Evolutionary conservation across 2,113 vertebrate genomes (phyloP).

Genomic region (Tringa solitaria): DNA sequence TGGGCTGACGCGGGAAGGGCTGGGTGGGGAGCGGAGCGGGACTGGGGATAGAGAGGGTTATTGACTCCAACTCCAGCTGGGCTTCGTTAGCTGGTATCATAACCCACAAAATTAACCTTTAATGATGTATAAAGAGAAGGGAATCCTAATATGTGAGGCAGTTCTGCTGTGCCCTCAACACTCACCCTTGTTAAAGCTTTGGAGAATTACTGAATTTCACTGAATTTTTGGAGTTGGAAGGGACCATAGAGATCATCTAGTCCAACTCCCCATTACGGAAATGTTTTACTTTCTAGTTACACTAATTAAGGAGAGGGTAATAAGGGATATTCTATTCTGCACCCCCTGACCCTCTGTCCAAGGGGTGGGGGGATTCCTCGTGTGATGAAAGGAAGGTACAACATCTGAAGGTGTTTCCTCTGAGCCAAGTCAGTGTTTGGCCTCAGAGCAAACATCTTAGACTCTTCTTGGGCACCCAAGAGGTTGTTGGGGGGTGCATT

Average conservation of each 20-base stretch:
- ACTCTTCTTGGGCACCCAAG: accelerated
- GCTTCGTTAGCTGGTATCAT: neutral
- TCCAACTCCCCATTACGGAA: too few species aligned
- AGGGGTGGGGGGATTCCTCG: neutral
- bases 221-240: too few species aligned
- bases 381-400: neutral
- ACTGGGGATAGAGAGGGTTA: neutral
- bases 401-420: neutral
- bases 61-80: neutral
- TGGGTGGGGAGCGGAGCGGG: neutral
- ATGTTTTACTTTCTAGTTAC: accelerated
- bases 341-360: accelerated
- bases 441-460: neutral
- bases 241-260: too few species aligned
- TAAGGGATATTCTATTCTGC: neutral
- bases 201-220: too few species aligned
- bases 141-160: neutral
- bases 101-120: neutral
- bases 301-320: neutral
- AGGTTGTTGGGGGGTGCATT: neutral
- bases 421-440: neutral
- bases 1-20: neutral
- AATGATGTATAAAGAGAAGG: neutral
- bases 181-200: neutral
- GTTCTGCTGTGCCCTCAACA: neutral